Conservation (phyloP, 2,113 vertebrate species). For the Saguinus imperator region DNA sequence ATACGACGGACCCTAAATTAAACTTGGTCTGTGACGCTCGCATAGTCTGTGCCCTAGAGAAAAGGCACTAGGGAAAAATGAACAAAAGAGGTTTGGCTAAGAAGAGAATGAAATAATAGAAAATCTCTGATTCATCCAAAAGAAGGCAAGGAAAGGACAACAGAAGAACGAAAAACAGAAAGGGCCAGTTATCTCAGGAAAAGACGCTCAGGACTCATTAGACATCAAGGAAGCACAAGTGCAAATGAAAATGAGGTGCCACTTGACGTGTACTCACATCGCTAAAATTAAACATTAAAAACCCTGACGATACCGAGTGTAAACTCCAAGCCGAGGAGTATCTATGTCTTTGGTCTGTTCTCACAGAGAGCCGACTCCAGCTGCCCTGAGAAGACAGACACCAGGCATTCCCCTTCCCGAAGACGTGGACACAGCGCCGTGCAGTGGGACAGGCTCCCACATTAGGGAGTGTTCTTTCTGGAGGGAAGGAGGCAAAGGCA, state of each 20-base stretch:
- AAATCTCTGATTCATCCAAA: not conserved
- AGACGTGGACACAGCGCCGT: accelerated
- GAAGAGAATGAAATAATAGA: not conserved
- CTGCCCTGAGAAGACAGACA: not conserved
- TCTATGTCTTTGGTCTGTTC: too few relatives aligned
- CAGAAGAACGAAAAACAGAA: not conserved
- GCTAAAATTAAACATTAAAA: not conserved
- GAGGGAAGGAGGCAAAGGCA: too few relatives aligned
- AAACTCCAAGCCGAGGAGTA: not conserved
- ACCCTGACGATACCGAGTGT: not conserved
- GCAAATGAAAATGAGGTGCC: not conserved
- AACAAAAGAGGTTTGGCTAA: not conserved
- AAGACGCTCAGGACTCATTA: not conserved
- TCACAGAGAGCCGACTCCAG: not conserved
- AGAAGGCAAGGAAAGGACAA: not conserved
- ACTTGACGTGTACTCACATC: not conserved
- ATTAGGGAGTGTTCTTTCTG: not conserved
- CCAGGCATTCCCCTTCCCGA: accelerated
- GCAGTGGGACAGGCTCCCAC: accelerated
- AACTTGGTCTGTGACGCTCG: not conserved
- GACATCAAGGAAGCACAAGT: not conserved
- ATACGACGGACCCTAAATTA: too few relatives aligned
- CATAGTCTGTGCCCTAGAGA: not conserved
- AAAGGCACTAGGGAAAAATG: not conserved
- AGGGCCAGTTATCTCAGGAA: too few relatives aligned